Base-by-base conservation (phyloP, 2,888 invertebrate genomes). In the Ichneumon xanthorius region DNA sequence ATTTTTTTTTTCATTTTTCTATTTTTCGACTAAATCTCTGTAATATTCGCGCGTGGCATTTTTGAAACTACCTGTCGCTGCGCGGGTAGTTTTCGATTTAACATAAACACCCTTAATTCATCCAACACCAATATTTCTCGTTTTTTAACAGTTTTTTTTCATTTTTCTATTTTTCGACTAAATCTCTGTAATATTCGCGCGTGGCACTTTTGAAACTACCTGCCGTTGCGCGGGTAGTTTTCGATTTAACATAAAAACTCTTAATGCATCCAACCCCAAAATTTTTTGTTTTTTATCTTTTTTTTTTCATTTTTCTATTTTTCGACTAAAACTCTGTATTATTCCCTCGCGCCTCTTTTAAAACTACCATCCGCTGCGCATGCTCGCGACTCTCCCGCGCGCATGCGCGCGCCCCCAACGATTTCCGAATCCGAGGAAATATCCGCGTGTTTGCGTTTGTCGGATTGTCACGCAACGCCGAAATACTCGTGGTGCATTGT, bases 381-480 rank as follows among this genome's bases (percentile, higher is more conserved):
- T 33, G 33, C 33, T 1, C 33, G 33, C 6, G 33, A 6, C 33
- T 0, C 7, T 33, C 33, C 7, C 33, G 33, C 40, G 37, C 37
- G 37, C 37, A 37, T 37, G 37, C 37, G 9, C 9, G 9, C 40
- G 40, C 50, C 61, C 55, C 55, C 37, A 45, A 53, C 16, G 33
- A 67, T 73, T 75, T 40, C 45, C 48, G 53, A 79, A 83, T 84
- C 55, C 40, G 65, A 14, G 63, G 75, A 65, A 76, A 71, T 65
- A 26, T 55, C 4, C 33, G 48, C 67, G 58, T 40, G 48, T 26
- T 16, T 48, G 79, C n/a, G 16, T 70, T 70, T 80, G 70, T 55
- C 33, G 63, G 26, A 81, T 85, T 81, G 85, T 79, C 85, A 85
- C 81, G 81, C 73, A 71, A 78, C 67, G 65, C 55, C 45, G 80